Percentiles rank a stretch among this genome's conserved stretches.
These are phyloP conservation scores for Vanessa tameamea DNA, from an alignment of 1,140 invertebrate species.

Conservation along the genomic window DNA sequence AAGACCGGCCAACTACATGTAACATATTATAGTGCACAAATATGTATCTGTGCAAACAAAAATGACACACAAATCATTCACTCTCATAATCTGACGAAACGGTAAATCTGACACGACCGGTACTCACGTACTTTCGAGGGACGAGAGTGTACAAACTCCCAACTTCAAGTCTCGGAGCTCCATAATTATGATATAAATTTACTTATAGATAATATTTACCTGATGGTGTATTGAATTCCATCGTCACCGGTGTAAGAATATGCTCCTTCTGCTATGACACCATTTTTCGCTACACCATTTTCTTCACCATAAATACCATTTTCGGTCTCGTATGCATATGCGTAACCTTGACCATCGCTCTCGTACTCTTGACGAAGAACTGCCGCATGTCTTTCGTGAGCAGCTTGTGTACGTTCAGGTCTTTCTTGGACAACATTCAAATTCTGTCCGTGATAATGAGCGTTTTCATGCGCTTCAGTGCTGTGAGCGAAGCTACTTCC, in stretches of 20 bases:
- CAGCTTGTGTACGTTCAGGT: constrained; percentile 62
- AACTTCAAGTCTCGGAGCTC: too few relatives aligned
- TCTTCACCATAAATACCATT: constrained; percentile 71
- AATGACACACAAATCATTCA: too few relatives aligned
- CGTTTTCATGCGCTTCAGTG: neutral
- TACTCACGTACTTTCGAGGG: too few relatives aligned
- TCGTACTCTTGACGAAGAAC: constrained; percentile 61
- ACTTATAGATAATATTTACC: constrained; percentile 41
- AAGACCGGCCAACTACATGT: too few relatives aligned
- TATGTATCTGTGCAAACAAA: too few relatives aligned
- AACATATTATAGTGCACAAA: too few relatives aligned
- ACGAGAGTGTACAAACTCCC: too few relatives aligned
- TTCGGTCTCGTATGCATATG: constrained; percentile 68
- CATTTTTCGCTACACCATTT: constrained; percentile 65
- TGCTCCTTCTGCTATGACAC: constrained; percentile 64
- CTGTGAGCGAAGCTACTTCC: constrained; percentile 13
- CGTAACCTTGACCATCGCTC: constrained; percentile 64
- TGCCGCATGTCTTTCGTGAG: constrained; percentile 66
- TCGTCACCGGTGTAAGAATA: constrained; percentile 82
- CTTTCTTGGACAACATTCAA: constrained; percentile 22
- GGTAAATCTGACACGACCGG: too few relatives aligned
- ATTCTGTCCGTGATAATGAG: constrained; percentile 1
- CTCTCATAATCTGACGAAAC: too few relatives aligned
- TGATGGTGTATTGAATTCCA: constrained; percentile 78
- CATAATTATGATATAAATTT: too few relatives aligned